Base-by-base conservation (phyloP, 2,797 vertebrate species). In the Scomberomorus guttatus region DNA sequence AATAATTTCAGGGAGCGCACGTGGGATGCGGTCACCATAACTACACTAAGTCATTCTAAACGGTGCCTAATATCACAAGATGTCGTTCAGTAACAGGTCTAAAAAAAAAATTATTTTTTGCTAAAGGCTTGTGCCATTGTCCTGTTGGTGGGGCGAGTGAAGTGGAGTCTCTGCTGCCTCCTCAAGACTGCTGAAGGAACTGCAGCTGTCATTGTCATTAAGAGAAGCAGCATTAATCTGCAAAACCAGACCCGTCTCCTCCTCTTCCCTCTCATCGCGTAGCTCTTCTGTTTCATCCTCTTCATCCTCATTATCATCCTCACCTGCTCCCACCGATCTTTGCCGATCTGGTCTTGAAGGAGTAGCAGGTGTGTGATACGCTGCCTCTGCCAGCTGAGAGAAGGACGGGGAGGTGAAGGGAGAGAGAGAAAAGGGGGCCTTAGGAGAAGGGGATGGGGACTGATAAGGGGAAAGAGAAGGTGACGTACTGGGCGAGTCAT, bases 181-280 rank as follows among this genome's bases (percentile, higher is more conserved):
- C 67, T 96, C 94, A 0, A 93, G 93, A 78, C 95, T 95, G 83
- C 94, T 95, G 46, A 94, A 89, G 27, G 95, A 97, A 76, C 91
- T 94, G 86, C 94, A 94, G 57, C 93, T 95, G 72, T 95, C 95
- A 24, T 91, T 84, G 66, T 96, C 95, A 22, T 93, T 93, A 17
- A 96, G 85, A 54, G 93, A 92, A 9, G 91, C 87, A 13, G 93
- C 82, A 13, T 75, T 88, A 14, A 78, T 87, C 80, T 90, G 77
- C 62, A 95, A 88, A 74, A 94, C 5, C 74, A 94, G 61, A 82
- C 75, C 67, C 66, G 84, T 70, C 2, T 86, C 86, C 22, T 82
- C 69, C 0, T 72, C 75, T 17, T 82, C 83, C 51, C 3, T 52
- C 50, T 71, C 76, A 64, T 60, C 25, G 1, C 13, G 20, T 27